Evolutionary conservation across 2,797 vertebrate genomes (phyloP), one percentile per base, ranked within the genome.

Genomic region (Bovichtus diacanthus): DNA sequence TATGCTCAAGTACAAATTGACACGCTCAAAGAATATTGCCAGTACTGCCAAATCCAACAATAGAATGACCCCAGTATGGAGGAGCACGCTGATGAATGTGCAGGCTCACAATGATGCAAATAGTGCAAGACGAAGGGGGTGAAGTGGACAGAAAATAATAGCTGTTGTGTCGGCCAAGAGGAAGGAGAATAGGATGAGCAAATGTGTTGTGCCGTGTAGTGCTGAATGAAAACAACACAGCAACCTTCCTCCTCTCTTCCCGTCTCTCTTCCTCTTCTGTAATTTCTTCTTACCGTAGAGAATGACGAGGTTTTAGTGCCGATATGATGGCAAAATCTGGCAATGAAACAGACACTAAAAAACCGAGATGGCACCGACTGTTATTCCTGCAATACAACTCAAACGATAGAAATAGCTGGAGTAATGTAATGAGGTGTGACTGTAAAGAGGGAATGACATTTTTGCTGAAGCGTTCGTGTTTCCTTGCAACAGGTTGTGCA

Each of bases 101-200:
- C 47, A 56, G 34, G 27, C 31, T 74, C 56, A 54, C 29, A 39
- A 23, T 36, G 36, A 74, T 68, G 54, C 41, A 67, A 44, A 77
- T 36, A 39, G 21, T 25, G 36, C 29, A 64, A 73, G 54, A 72
- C 74, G 66, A 56, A 31, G 9, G 7, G n/a, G 69, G 31, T 82
- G 61, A 83, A 68, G 70, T 74, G 51, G 61, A 55, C 34, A 38
- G 55, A 38, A 69, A 53, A 77, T n/a, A 76, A 63, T 47, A 46
- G 51, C 41, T 43, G 5, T 50, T 62, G 49, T 65, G 54, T 60
- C 70, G 38, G 39, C 27, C 21, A 36, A 76, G 59, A 65, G 44
- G 46, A 62, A 53, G 34, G 44, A 51, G 34, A 71, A 58, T 49
- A 15, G 7, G 51, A 65, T 15, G 9, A 49, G 60, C 1, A 58